These are phyloP conservation scores for Limnephilus auricula DNA, from an alignment of 2,888 invertebrate genomes.

Conservation along the genomic window DNA sequence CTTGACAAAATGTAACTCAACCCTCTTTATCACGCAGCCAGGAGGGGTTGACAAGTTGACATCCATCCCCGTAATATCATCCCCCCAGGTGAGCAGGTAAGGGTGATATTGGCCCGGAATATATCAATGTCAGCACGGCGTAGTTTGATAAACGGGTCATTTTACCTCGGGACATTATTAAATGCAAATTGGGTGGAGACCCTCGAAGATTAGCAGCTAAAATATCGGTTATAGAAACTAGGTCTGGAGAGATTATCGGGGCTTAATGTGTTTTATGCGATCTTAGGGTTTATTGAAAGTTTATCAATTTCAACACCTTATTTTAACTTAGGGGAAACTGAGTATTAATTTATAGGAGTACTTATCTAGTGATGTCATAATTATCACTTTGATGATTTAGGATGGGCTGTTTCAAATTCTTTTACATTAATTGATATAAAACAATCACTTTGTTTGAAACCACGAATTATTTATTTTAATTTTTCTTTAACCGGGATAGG, in stretches of 20 bases:
- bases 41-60: not conserved
- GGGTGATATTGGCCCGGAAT: not conserved
- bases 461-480: too few relatives aligned
- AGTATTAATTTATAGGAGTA: not conserved
- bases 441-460: too few relatives aligned
- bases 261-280: not conserved
- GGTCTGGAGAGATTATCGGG: not conserved
- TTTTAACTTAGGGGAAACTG: not conserved
- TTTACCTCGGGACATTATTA: conserved; percentile 2
- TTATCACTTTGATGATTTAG: too few relatives aligned
- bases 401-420: too few relatives aligned
- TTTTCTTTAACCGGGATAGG: too few relatives aligned
- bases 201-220: not conserved
- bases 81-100: not conserved
- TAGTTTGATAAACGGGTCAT: conserved; percentile 20
- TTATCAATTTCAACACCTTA: conserved; percentile 2
- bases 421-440: too few relatives aligned
- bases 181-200: conserved; percentile 12
- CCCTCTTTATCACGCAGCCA: not conserved
- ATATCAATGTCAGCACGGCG: not conserved
- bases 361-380: too few relatives aligned
- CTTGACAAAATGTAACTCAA: not conserved
- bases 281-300: not conserved
- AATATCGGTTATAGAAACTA: not conserved
- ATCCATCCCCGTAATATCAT: not conserved